Conservation (phyloP, 2,888 invertebrate species). For the Polymixis lichenea region DNA sequence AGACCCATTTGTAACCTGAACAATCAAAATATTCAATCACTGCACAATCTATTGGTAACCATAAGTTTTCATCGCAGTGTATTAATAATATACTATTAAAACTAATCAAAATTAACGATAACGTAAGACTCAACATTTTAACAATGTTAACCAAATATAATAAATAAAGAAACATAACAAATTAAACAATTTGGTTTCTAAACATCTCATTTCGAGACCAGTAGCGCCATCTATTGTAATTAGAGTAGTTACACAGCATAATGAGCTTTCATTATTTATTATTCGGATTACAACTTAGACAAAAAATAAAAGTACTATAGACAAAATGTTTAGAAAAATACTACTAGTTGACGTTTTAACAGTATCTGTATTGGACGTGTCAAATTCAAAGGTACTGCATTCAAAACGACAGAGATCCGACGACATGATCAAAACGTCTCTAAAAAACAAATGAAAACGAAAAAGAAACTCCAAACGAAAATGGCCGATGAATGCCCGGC, state of each 20-base stretch:
- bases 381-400: slow-evolving; percentile 58
- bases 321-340: neutral
- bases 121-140: neutral
- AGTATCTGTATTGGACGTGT: slow-evolving; percentile 53
- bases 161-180: slow-evolving; percentile 14
- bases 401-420: slow-evolving; percentile 71
- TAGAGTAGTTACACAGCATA: slow-evolving; percentile 70
- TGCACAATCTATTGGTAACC: neutral
- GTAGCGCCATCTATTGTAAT: slow-evolving; percentile 86
- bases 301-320: neutral
- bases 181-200: neutral
- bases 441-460: slow-evolving; percentile 86
- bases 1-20: neutral
- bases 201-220: slow-evolving; percentile 66
- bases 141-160: neutral
- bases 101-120: neutral
- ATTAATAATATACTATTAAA: neutral
- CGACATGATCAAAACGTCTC: slow-evolving; percentile 86
- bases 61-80: neutral
- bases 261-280: slow-evolving; percentile 42
- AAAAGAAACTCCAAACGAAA: slow-evolving; percentile 85
- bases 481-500: slow-evolving; percentile 86
- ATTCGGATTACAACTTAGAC: neutral
- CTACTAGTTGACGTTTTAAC: slow-evolving; percentile 28
- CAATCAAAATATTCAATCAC: neutral